Base-by-base conservation (phyloP, 2,888 invertebrate species). In the Eudemis profundana region DNA sequence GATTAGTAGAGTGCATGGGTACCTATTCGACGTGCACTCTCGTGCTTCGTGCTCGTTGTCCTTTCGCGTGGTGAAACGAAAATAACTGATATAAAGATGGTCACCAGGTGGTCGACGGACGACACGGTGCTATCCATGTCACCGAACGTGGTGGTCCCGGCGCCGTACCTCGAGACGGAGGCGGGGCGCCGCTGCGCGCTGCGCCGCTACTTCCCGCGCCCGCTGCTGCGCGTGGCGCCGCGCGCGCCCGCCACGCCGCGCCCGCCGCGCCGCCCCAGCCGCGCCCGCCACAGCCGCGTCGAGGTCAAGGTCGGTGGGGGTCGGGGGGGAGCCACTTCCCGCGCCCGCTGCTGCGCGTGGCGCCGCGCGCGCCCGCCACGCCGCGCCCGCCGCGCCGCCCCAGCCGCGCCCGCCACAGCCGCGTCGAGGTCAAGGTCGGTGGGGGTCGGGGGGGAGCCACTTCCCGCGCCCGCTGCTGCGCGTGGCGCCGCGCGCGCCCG, bases 111-210 rank as follows among this genome's bases (percentile, higher is more conserved):
- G 95, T 89, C 84, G 0, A 84, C 87, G 0, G 92, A 91, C 70
- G 92, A 92, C 76, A 84, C 84, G 33, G 86, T 90, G n/a, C 77
- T 93, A 1, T 97, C 97, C 0, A 94, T 97, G 69, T 98, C 98
- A 0, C 98, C 99, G 0, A 97, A 96, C 82, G 92, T 98, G 10
- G 94, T 95, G 64, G 96, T 97, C 76, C 94, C 96, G 0, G 93
- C 97, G 61, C 99, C 99, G 0, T 98, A 96, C 87, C 86, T 98
- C 69, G 98, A 98, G 87, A 96, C 97, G 0, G 97, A 97, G 79
- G 92, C 92, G 10, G 98, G 98, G 0, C 93, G 95, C 46, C 95
- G 95, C 72, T 97, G 97, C 76, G 89, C 93, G 33, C 86, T 97
- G 54, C 93, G 97, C 15, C 90, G 88, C 53, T 96, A 94, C 79